A percentile compares a stretch with the other conserved stretches of the same genome.
phyloP scores from a whole-genome alignment of 2,113 vertebrate species.

The Pongo pygmaeus region DNA sequence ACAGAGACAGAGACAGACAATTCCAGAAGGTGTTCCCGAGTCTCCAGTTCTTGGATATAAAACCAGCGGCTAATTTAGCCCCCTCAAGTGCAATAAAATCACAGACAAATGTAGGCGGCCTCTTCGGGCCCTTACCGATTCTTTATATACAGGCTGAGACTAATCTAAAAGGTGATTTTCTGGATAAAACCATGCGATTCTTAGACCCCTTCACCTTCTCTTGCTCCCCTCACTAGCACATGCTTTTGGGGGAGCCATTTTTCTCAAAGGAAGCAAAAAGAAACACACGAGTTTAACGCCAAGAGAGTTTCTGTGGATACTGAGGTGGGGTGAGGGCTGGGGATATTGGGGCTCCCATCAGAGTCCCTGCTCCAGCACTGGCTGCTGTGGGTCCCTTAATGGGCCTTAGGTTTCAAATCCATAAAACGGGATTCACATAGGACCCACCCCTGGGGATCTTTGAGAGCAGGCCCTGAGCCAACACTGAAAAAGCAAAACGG shows the following conservation, averaged over 20 bases:
- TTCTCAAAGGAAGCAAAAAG: no score
- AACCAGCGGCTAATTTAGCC: neutral
- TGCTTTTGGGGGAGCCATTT: neutral
- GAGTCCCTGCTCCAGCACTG: neutral
- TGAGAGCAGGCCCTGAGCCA: neutral
- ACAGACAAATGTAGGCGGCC: accelerated
- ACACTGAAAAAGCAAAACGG: neutral
- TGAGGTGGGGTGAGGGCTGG: accelerated
- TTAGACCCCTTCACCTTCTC: accelerated
- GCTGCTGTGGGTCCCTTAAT: neutral
- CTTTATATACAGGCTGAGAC: accelerated
- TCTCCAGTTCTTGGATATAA: neutral
- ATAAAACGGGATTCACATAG: accelerated
- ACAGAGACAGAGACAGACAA: neutral
- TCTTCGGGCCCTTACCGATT: accelerated
- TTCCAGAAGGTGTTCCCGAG: accelerated
- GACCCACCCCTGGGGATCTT: no score
- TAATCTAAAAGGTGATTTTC: accelerated
- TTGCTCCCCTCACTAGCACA: accelerated
- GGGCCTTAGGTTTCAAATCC: neutral
- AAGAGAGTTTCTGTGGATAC: accelerated
- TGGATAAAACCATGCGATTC: accelerated
- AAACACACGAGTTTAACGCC: accelerated
- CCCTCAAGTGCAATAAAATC: accelerated
- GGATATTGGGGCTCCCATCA: accelerated